phyloP scores from a whole-genome alignment of 2,113 vertebrate genomes.

The Recurvirostra avosetta region DNA sequence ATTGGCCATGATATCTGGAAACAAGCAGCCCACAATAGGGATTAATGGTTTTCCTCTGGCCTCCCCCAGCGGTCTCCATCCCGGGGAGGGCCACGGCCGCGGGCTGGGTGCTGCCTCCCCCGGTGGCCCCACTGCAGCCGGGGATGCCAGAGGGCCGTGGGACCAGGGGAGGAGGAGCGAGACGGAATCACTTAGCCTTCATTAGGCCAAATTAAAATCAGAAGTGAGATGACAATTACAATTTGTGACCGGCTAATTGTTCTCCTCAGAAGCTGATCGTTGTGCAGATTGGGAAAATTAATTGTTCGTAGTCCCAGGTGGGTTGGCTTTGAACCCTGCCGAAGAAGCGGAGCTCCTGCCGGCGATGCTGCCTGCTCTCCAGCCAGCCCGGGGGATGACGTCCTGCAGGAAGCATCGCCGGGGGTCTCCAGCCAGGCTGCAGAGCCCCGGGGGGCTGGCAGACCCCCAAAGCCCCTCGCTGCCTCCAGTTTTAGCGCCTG shows the following conservation, averaged over 20 bases:
- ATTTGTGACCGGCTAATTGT: constrained; percentile 74
- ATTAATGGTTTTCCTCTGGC: not conserved
- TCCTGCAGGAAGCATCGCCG: rapidly evolving
- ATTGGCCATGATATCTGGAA: constrained; percentile 10
- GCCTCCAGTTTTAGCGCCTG: not conserved
- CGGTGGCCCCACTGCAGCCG: not conserved
- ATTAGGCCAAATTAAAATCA: constrained; percentile 78
- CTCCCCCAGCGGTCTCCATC: not conserved
- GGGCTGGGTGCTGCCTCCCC: not conserved
- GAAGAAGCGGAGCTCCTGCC: not conserved
- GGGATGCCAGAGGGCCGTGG: not conserved
- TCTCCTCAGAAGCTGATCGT: constrained; percentile 61
- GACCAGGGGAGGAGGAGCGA: not conserved
- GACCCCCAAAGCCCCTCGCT: not conserved
- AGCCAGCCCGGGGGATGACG: rapidly evolving
- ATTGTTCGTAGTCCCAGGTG: constrained; percentile 67
- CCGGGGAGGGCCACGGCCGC: not conserved
- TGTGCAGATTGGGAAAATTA: constrained; percentile 69
- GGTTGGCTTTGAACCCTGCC: constrained; percentile 15
- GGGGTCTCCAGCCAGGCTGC: not conserved
- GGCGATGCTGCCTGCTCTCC: not conserved
- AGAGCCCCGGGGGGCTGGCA: not conserved
- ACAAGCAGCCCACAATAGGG: not conserved
- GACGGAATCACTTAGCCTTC: constrained; percentile 67
- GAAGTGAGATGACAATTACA: constrained; percentile 77